Evolutionary conservation across 1,140 invertebrate genomes (phyloP).

Genomic region (Sesamia nonagrioides): DNA sequence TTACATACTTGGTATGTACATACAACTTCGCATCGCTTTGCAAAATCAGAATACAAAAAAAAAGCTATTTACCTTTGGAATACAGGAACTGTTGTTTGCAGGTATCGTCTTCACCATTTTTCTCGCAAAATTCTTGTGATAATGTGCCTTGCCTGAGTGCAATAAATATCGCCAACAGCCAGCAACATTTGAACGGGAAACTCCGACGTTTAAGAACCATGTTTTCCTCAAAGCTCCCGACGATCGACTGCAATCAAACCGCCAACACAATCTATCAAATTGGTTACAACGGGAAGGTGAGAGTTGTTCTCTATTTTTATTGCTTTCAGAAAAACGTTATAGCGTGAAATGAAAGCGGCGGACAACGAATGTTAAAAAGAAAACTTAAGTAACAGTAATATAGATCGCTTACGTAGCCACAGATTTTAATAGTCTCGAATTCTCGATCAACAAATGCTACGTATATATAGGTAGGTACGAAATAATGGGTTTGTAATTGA

Average conservation of each 20-base stretch:
- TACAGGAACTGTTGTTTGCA: conserved; percentile 38
- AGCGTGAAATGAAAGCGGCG: conserved; percentile 49
- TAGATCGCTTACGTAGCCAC: background rate
- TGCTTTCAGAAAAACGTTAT: conserved; percentile 47
- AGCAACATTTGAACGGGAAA: conserved; percentile 47
- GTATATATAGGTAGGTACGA: too few relatives aligned
- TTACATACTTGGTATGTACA: too few relatives aligned
- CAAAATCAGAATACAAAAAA: background rate
- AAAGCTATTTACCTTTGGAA: conserved; percentile 25
- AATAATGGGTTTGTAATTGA: too few relatives aligned
- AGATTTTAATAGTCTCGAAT: background rate
- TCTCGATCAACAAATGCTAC: too few relatives aligned
- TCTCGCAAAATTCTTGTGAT: conserved; percentile 46
- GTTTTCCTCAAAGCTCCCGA: conserved; percentile 43
- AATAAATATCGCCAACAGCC: conserved; percentile 40
- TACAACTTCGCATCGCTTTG: background rate
- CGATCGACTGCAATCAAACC: conserved; percentile 31
- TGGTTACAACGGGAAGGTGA: conserved; percentile 44
- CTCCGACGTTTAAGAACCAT: conserved; percentile 35
- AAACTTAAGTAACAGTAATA: conserved; percentile 31
- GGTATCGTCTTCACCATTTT: conserved; percentile 23
- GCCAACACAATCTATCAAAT: conserved; percentile 44
- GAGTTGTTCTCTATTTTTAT: conserved; percentile 44
- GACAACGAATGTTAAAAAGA: conserved; percentile 23
- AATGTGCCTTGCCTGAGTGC: conserved; percentile 31